These are phyloP conservation scores for Tenthredo amoena DNA, from an alignment of 2,888 invertebrate species.

Conservation along the genomic window DNA sequence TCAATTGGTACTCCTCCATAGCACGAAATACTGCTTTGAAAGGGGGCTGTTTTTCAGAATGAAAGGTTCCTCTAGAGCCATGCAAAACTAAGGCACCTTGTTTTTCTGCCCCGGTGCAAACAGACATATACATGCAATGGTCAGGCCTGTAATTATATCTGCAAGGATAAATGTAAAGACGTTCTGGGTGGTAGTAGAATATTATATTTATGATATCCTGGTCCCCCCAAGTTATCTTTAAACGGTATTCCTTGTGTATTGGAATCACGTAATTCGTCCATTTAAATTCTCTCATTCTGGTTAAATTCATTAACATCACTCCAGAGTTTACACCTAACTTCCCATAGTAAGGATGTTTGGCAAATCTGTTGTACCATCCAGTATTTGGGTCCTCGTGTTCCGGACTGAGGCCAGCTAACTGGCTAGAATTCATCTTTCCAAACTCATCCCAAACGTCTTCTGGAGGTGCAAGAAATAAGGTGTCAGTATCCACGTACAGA, in stretches of 20 bases:
- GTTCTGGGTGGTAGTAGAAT: constrained; percentile 91
- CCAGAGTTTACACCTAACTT: constrained; percentile 96
- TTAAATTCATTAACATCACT: constrained; percentile 98
- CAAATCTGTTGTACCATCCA: constrained; percentile 98
- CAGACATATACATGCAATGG: constrained; percentile 97
- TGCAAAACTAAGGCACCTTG: constrained; percentile 92
- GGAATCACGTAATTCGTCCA: constrained; percentile 93
- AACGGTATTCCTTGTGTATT: constrained; percentile 90
- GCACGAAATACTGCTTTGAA: constrained; percentile 87
- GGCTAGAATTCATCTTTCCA: constrained; percentile 88
- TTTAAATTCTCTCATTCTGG: constrained; percentile 91
- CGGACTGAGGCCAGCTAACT: constrained; percentile 92
- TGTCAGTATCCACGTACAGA: constrained; percentile 96
- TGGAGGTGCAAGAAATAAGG: constrained; percentile 91
- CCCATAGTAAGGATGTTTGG: constrained; percentile 96
- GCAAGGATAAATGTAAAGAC: constrained; percentile 89
- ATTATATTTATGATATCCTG: constrained; percentile 97
- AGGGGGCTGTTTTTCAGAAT: constrained; percentile 91
- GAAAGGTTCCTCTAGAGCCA: constrained; percentile 93
- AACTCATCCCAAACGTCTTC: constrained; percentile 93
- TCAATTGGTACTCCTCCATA: constrained; percentile 85
- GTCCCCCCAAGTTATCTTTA: constrained; percentile 97
- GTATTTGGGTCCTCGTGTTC: constrained; percentile 96
- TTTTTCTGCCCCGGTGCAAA: constrained; percentile 86
- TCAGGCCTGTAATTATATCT: constrained; percentile 96